A percentile compares a stretch with the other conserved stretches of the same genome.
Evolutionary conservation across 1,140 invertebrate genomes (phyloP).

Genomic region (Bombus haemorrhoidalis): DNA sequence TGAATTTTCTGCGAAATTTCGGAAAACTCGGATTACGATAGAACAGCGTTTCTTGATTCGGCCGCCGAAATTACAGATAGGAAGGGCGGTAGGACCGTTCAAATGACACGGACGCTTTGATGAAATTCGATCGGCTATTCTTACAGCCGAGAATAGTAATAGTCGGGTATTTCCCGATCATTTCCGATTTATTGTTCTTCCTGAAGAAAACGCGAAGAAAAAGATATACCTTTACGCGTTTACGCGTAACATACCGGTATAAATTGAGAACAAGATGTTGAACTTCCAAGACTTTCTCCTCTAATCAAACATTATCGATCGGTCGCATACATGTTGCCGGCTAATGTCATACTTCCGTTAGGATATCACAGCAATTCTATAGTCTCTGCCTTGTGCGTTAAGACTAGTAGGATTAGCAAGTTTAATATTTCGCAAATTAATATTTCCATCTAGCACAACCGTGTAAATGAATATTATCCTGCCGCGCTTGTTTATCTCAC

Average conservation of each 20-base stretch:
- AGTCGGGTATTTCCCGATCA: too few relatives aligned
- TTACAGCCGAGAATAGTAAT: too few relatives aligned
- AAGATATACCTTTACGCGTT: background rate
- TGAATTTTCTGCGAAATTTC: slow-evolving; percentile 8
- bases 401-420: background rate
- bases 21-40: background rate
- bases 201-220: too few relatives aligned
- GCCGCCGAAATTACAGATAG: background rate
- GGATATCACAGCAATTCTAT: background rate
- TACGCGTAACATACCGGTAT: too few relatives aligned
- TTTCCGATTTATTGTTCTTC: too few relatives aligned
- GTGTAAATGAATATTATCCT: background rate
- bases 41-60: background rate
- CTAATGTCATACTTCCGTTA: slow-evolving; percentile 15
- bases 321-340: background rate
- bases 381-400: background rate
- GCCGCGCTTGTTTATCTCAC: background rate
- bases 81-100: accelerated
- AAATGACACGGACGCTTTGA: background rate
- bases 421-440: slow-evolving; percentile 2
- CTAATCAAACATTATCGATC: slow-evolving; percentile 37
- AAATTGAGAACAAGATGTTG: background rate
- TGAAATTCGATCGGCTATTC: background rate
- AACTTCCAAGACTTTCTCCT: background rate
- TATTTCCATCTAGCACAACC: background rate